These are phyloP conservation scores for Drosophila melanocephala DNA, from an alignment of 2,888 invertebrate species.

Conservation along the genomic window DNA sequence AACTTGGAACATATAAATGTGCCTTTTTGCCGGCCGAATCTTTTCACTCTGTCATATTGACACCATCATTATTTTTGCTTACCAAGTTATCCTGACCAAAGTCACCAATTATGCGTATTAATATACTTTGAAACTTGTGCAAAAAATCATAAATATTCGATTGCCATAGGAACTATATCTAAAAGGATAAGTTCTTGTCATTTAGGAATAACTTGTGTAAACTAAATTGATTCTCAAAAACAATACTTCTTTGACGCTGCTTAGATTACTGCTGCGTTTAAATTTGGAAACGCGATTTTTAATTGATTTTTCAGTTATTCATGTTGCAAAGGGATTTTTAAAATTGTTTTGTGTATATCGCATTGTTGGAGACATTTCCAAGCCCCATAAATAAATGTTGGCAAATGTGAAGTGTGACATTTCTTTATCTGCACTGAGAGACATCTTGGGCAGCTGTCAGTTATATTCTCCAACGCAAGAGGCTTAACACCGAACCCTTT, in stretches of 20 bases:
- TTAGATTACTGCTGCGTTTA: background rate
- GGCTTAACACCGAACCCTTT: slow-evolving; percentile 49
- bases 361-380: background rate
- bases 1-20: background rate
- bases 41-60: background rate
- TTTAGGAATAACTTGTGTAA: background rate
- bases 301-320: background rate
- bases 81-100: background rate
- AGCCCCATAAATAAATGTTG: background rate
- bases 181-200: background rate
- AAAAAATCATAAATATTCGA: background rate
- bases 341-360: background rate
- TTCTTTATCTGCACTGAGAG: background rate
- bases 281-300: background rate
- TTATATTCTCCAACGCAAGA: slow-evolving; percentile 9
- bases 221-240: background rate
- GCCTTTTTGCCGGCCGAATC: background rate
- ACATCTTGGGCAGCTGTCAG: slow-evolving; percentile 32
- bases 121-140: background rate
- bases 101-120: background rate
- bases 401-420: slow-evolving; percentile 18
- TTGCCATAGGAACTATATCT: background rate
- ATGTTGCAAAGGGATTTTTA: background rate
- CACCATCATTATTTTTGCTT: background rate
- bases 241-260: background rate